Conservation (phyloP, 2,888 invertebrate species). For the Orchesellides sinensis region DNA sequence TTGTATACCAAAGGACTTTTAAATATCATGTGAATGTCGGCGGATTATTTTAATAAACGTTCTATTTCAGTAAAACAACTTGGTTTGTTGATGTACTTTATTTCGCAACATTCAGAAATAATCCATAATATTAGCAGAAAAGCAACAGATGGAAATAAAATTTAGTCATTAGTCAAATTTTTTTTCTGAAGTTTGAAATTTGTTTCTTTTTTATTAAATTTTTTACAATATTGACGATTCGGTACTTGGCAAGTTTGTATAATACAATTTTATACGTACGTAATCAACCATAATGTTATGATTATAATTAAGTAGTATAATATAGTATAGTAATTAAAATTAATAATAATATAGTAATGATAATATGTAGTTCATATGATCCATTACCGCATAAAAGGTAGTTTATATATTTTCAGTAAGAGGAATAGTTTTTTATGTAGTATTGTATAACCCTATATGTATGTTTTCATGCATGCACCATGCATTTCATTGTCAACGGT, state of each 20-base stretch:
- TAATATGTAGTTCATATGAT: constrained; percentile 26
- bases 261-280: constrained; percentile 54
- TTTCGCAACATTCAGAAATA: background rate
- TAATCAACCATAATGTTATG: constrained; percentile 38
- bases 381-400: constrained; percentile 23
- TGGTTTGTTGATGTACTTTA: background rate
- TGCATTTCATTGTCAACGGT: constrained; percentile 46
- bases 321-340: constrained; percentile 23
- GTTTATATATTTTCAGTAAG: constrained; percentile 19
- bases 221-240: constrained; percentile 62
- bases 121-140: background rate
- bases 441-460: background rate
- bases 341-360: constrained; percentile 8
- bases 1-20: background rate
- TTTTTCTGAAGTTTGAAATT: constrained; percentile 51
- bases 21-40: background rate
- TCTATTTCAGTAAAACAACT: background rate
- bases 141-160: no score
- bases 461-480: constrained; percentile 44
- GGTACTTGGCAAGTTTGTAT: constrained; percentile 64
- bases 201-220: constrained; percentile 55
- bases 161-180: constrained; percentile 1
- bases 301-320: constrained; percentile 28
- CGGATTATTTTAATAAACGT: background rate
- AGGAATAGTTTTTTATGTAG: background rate